These are phyloP conservation scores for Pachliopta kotzebuea DNA, from an alignment of 2,888 invertebrate species.

Conservation along the genomic window DNA sequence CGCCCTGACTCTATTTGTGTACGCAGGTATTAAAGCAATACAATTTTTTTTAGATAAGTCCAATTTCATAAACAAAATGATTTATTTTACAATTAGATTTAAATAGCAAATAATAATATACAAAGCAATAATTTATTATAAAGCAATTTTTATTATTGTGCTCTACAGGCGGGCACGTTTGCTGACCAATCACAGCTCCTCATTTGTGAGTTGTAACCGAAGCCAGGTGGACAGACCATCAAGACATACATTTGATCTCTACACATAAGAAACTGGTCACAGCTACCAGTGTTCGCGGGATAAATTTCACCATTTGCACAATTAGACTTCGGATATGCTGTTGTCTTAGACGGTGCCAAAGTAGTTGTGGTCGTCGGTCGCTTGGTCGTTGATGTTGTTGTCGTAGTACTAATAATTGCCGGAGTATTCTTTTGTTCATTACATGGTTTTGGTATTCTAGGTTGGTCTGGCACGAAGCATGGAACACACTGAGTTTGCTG, in stretches of 20 bases:
- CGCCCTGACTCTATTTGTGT: too few relatives aligned
- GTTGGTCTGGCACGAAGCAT: neutral
- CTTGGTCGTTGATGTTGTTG: neutral
- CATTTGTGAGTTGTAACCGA: slow-evolving; percentile 80
- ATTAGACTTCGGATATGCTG: neutral
- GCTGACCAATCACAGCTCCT: slow-evolving; percentile 92
- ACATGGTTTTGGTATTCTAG: slow-evolving; percentile 2
- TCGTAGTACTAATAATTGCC: neutral
- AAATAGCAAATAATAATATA: too few relatives aligned
- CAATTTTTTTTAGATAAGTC: too few relatives aligned
- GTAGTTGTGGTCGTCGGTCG: neutral
- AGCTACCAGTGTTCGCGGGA: slow-evolving; percentile 9
- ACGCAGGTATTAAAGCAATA: too few relatives aligned
- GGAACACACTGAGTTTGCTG: too few relatives aligned
- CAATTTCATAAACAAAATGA: too few relatives aligned
- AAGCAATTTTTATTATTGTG: slow-evolving; percentile 17
- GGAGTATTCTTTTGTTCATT: neutral
- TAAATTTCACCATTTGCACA: slow-evolving; percentile 20
- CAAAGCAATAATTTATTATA: too few relatives aligned
- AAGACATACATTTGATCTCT: slow-evolving; percentile 54
- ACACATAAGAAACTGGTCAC: slow-evolving; percentile 25
- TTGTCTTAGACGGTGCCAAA: neutral
- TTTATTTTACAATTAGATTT: too few relatives aligned
- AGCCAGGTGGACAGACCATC: neutral
- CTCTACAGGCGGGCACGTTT: slow-evolving; percentile 85